phyloP scores from a whole-genome alignment of 2,888 invertebrate genomes.

The Sphecodes monilicornis region DNA sequence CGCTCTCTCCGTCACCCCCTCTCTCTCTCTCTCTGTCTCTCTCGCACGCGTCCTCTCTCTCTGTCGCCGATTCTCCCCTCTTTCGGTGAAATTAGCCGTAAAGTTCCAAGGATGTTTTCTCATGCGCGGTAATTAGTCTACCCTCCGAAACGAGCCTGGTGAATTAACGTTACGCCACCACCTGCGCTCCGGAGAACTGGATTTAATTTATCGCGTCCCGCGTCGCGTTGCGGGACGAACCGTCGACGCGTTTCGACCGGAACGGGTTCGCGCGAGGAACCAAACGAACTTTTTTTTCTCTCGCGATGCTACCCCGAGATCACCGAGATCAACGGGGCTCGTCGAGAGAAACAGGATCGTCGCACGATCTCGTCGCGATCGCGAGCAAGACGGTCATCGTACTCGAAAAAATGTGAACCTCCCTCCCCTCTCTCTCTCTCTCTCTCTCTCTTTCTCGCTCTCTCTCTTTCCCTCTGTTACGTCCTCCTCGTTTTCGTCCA shows the following conservation, averaged over 20 bases:
- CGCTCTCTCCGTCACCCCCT: not conserved
- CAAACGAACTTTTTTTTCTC: not conserved
- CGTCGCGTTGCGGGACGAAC: not conserved
- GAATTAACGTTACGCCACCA: conserved; percentile 64
- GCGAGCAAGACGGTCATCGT: conserved; percentile 70
- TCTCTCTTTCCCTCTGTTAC: not conserved
- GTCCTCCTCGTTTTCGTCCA: conserved; percentile 65
- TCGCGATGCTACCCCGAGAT: not conserved
- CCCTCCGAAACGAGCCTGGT: conserved; percentile 30
- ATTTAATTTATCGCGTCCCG: conserved; percentile 20
- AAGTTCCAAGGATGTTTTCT: conserved; percentile 47
- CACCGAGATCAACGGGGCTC: not conserved
- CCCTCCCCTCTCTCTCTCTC: conserved; percentile 25
- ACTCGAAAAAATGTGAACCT: conserved; percentile 71
- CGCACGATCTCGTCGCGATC: conserved; percentile 64
- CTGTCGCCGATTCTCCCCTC: not conserved
- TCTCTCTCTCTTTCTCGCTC: not conserved
- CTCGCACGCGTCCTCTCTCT: not conserved
- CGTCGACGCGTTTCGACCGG: not conserved
- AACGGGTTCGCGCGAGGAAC: not conserved
- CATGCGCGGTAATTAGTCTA: conserved; percentile 48
- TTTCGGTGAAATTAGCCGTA: conserved; percentile 31
- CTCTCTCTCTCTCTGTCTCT: not conserved
- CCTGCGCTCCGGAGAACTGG: conserved; percentile 52
- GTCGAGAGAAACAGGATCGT: conserved; percentile 18